These are phyloP conservation scores for Drosophila parabipectinata DNA, from an alignment of 1,140 invertebrate species.

Conservation along the genomic window DNA sequence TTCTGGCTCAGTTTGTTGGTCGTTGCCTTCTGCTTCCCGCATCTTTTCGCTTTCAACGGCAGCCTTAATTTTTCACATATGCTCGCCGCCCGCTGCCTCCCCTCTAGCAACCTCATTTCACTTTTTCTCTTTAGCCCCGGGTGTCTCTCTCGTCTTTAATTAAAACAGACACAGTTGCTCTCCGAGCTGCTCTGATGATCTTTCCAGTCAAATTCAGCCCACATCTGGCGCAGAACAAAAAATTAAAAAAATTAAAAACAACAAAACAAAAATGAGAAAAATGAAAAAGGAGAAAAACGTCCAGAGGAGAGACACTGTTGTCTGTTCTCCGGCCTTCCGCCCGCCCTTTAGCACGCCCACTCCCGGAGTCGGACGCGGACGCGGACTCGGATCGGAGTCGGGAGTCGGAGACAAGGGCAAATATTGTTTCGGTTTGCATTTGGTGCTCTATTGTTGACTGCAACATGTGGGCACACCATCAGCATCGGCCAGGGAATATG, in stretches of 20 bases:
- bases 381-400: not conserved
- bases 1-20: constrained; percentile 42
- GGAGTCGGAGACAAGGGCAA: constrained; percentile 71
- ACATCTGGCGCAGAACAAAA: constrained; percentile 69
- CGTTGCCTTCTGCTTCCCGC: constrained; percentile 65
- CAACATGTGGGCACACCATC: constrained; percentile 70
- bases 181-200: constrained; percentile 45
- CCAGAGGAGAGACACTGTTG: constrained; percentile 17
- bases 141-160: constrained; percentile 53
- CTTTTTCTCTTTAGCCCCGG: constrained; percentile 12
- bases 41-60: constrained; percentile 75
- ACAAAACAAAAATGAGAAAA: constrained; percentile 9
- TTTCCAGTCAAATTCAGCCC: constrained; percentile 62
- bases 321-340: constrained; percentile 26
- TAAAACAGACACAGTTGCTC: constrained; percentile 75
- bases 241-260: constrained; percentile 80
- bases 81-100: constrained; percentile 35
- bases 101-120: not conserved
- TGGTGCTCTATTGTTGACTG: constrained; percentile 71
- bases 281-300: constrained; percentile 5
- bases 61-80: constrained; percentile 81
- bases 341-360: constrained; percentile 33
- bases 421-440: constrained; percentile 76
- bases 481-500: constrained; percentile 7
- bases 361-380: constrained; percentile 15